A percentile compares a stretch with the other conserved stretches of the same genome.
Conservation (phyloP, 2,888 invertebrate genomes). For the Tuberolachnus salignus region DNA sequence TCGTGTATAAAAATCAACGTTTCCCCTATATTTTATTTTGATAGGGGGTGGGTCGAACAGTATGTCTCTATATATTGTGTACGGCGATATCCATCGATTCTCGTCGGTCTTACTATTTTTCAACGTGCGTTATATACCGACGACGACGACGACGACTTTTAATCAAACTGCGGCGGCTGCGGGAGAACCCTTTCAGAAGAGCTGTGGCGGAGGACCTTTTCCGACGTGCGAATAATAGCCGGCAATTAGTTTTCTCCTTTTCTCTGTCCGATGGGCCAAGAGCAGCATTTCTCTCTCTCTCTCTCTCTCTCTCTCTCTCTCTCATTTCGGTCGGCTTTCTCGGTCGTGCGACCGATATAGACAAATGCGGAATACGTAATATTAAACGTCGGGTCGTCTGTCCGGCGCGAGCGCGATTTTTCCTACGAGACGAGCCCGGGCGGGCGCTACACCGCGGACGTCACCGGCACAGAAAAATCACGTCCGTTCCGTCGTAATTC, state of each 20-base stretch:
- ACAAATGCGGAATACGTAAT: slow-evolving; percentile 50
- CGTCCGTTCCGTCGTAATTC: slow-evolving; percentile 35
- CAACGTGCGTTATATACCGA: slow-evolving; percentile 16
- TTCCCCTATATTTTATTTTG: no score
- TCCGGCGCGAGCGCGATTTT: background rate
- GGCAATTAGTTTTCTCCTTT: slow-evolving; percentile 49
- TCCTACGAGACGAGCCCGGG: background rate
- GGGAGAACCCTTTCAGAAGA: slow-evolving; percentile 21
- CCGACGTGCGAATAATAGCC: slow-evolving; percentile 45
- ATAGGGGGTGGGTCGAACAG: no score
- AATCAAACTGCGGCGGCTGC: slow-evolving; percentile 30
- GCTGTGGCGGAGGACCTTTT: slow-evolving; percentile 22
- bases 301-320: background rate
- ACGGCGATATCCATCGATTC: no score
- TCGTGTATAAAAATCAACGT: no score
- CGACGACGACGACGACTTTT: slow-evolving; percentile 24
- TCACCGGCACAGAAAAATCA: slow-evolving; percentile 31
- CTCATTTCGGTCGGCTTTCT: background rate
- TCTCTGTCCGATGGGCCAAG: slow-evolving; percentile 8
- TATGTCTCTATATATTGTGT: no score
- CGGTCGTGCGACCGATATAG: slow-evolving; percentile 48
- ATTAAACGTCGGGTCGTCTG: slow-evolving; percentile 28
- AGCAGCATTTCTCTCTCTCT: slow-evolving; percentile 15
- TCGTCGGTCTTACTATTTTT: slow-evolving; percentile 6
- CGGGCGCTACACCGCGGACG: background rate